Evolutionary conservation across 1,140 invertebrate genomes (phyloP).

Genomic region (Calliopsis andreniformis): DNA sequence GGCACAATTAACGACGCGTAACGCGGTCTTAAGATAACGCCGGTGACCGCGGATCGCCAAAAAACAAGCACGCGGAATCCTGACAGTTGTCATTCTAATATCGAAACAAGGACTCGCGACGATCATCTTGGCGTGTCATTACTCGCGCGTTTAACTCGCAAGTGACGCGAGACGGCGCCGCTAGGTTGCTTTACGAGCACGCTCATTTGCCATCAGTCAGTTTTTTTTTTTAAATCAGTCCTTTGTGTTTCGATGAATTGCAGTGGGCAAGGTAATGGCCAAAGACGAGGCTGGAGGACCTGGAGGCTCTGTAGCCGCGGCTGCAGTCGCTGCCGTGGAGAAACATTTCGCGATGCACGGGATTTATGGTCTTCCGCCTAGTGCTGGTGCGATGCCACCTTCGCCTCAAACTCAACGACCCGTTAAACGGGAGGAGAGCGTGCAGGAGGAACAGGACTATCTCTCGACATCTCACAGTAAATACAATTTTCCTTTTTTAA

Average conservation of each 20-base stretch:
- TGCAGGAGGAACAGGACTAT: slow-evolving; percentile 77
- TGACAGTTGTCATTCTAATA: slow-evolving; percentile 26
- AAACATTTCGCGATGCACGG: slow-evolving; percentile 80
- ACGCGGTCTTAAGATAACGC: slow-evolving; percentile 58
- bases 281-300: slow-evolving; percentile 74
- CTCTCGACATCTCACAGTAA: slow-evolving; percentile 76
- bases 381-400: slow-evolving; percentile 74
- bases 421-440: slow-evolving; percentile 75
- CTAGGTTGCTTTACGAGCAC: background rate
- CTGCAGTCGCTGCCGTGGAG: slow-evolving; percentile 76
- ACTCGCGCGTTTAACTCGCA: background rate
- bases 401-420: slow-evolving; percentile 77
- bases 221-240: background rate
- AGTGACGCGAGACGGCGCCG: background rate
- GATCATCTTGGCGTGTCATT: slow-evolving; percentile 4
- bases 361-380: slow-evolving; percentile 76
- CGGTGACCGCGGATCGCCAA: slow-evolving; percentile 26
- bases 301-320: slow-evolving; percentile 71
- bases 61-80: slow-evolving; percentile 30
- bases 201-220: background rate
- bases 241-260: background rate
- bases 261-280: slow-evolving; percentile 76
- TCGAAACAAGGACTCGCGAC: background rate
- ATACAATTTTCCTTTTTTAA: slow-evolving; percentile 30
- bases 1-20: slow-evolving; percentile 59